Percentiles rank a stretch among this genome's conserved stretches.
Conservation (phyloP, 2,888 invertebrate genomes). For the Lasioglossum malachurum region DNA sequence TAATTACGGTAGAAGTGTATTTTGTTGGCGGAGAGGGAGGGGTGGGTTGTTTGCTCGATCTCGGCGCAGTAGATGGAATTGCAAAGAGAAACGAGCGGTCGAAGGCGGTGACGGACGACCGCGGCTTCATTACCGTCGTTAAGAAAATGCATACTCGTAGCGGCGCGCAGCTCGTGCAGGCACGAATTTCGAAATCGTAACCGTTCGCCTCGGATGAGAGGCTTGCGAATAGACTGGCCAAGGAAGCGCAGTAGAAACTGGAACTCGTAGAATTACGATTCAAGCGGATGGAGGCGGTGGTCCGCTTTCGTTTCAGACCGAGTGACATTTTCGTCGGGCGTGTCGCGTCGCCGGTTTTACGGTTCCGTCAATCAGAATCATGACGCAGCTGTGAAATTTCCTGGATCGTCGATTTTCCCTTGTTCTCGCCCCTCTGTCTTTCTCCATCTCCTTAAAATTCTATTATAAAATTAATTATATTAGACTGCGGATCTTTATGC, state of each 20-base stretch:
- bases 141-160: constrained; percentile 42
- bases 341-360: constrained; percentile 33
- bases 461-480: background rate
- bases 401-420: constrained; percentile 20
- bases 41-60: constrained; percentile 24
- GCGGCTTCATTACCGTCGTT: constrained; percentile 52
- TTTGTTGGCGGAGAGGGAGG: background rate
- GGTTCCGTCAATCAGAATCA: constrained; percentile 41
- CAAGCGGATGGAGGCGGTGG: background rate
- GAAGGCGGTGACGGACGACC: constrained; percentile 36
- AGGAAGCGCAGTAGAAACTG: constrained; percentile 17
- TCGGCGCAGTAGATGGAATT: constrained; percentile 27
- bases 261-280: constrained; percentile 32
- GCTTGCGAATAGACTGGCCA: background rate
- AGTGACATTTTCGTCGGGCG: constrained; percentile 35
- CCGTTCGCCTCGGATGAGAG: constrained; percentile 14
- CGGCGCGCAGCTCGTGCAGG: background rate
- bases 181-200: constrained; percentile 46
- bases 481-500: no score
- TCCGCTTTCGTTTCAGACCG: constrained; percentile 25
- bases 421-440: background rate
- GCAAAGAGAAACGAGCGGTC: constrained; percentile 26
- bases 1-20: background rate
- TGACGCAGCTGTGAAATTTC: constrained; percentile 21
- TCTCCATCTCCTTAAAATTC: background rate